These are phyloP conservation scores for Heliconius cydno DNA, from an alignment of 2,888 invertebrate species.

Conservation along the genomic window DNA sequence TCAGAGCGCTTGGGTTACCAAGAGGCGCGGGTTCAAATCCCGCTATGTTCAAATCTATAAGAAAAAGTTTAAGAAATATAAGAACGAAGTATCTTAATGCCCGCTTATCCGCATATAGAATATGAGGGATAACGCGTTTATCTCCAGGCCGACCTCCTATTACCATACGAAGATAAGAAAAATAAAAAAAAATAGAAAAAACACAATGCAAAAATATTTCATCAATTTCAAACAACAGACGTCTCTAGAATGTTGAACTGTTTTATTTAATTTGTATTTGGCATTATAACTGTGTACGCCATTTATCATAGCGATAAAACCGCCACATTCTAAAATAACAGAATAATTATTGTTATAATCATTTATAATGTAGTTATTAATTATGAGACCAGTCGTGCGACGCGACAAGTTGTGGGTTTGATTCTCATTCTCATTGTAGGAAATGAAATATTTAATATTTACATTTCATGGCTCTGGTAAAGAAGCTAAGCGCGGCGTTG, in stretches of 20 bases:
- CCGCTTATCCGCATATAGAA: too few species aligned
- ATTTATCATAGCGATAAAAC: slow-evolving; percentile 18
- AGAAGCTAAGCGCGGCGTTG: background rate
- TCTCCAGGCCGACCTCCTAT: too few species aligned
- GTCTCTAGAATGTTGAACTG: slow-evolving; percentile 6
- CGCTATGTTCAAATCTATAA: too few species aligned
- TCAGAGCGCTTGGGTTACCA: too few species aligned
- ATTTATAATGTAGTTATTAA: slow-evolving; percentile 7
- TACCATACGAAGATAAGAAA: background rate
- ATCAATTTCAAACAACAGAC: background rate
- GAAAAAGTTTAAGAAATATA: too few species aligned
- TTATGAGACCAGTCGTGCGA: background rate
- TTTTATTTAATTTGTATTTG: slow-evolving; percentile 9
- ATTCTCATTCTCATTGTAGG: background rate
- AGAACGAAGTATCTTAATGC: too few species aligned
- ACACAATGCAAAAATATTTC: background rate
- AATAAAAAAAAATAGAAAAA: background rate
- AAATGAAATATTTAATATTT: background rate
- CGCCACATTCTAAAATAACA: background rate
- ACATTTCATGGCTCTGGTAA: background rate
- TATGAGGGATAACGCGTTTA: too few species aligned
- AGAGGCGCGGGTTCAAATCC: too few species aligned
- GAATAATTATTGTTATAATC: background rate
- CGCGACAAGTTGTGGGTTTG: background rate
- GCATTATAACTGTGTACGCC: slow-evolving; percentile 17